Percentiles rank a stretch among this genome's conserved stretches.
phyloP scores from a whole-genome alignment of 2,888 invertebrate species.

The Agriopis leucophaearia region DNA sequence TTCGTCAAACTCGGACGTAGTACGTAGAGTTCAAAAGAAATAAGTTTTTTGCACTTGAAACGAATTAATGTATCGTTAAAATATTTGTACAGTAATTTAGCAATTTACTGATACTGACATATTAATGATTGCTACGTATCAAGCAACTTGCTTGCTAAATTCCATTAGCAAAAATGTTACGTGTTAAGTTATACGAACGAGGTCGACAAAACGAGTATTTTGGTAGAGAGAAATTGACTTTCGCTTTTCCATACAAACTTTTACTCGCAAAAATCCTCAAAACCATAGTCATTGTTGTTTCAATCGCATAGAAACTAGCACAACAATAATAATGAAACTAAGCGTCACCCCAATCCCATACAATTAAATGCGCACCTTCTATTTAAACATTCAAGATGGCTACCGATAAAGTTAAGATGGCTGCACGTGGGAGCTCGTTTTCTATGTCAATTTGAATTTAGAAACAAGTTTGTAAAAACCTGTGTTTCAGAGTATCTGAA shows the following conservation, averaged over 20 bases:
- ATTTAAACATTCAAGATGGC: slow-evolving; percentile 52
- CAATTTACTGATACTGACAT: slow-evolving; percentile 21
- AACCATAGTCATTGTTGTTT: slow-evolving; percentile 49
- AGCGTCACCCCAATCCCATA: slow-evolving; percentile 66
- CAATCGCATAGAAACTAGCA: slow-evolving; percentile 62
- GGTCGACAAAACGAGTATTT: slow-evolving; percentile 47
- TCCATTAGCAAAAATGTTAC: slow-evolving; percentile 27
- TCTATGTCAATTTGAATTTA: slow-evolving; percentile 70
- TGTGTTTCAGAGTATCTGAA: slow-evolving; percentile 45
- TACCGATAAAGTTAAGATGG: slow-evolving; percentile 55
- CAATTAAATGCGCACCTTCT: slow-evolving; percentile 63
- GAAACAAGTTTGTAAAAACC: slow-evolving; percentile 62
- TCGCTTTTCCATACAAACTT: slow-evolving; percentile 45
- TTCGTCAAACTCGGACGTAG: slow-evolving; percentile 19
- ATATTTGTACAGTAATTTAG: slow-evolving; percentile 33
- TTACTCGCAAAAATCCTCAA: slow-evolving; percentile 45
- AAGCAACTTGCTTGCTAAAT: slow-evolving; percentile 13
- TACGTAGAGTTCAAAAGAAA: slow-evolving; percentile 27
- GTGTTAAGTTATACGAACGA: slow-evolving; percentile 35
- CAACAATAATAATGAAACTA: slow-evolving; percentile 65
- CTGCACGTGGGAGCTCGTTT: slow-evolving; percentile 64
- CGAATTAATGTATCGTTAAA: slow-evolving; percentile 36
- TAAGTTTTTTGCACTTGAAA: slow-evolving; percentile 35
- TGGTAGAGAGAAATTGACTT: slow-evolving; percentile 49
- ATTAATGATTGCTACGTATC: slow-evolving; percentile 29